phyloP scores from a whole-genome alignment of 2,888 invertebrate genomes.

The Eurois occulta region DNA sequence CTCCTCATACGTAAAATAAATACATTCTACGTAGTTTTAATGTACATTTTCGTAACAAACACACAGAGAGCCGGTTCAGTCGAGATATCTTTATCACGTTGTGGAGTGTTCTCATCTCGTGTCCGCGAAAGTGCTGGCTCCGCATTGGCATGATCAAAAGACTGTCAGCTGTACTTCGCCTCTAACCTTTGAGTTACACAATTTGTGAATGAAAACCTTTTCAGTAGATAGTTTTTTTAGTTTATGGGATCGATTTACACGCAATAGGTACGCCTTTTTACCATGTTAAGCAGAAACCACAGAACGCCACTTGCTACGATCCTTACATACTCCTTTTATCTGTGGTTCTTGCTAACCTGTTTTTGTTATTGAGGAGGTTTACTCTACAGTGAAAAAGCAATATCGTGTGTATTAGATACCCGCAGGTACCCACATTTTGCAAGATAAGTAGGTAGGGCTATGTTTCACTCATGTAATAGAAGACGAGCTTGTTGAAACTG shows the following conservation, averaged over 20 bases:
- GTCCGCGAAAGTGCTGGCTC: slow-evolving; percentile 49
- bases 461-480: background rate
- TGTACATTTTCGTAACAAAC: slow-evolving; percentile 16
- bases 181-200: slow-evolving; percentile 18
- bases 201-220: slow-evolving; percentile 21
- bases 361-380: background rate
- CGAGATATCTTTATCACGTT: slow-evolving; percentile 52
- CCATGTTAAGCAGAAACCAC: no score
- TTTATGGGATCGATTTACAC: background rate
- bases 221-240: background rate
- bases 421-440: background rate
- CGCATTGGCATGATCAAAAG: slow-evolving; percentile 67
- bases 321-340: no score
- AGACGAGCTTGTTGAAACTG: background rate
- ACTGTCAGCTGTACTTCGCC: slow-evolving; percentile 28
- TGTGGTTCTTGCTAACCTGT: no score
- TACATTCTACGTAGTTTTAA: slow-evolving; percentile 15
- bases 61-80: slow-evolving; percentile 21
- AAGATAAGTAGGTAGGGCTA: background rate
- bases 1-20: slow-evolving; percentile 25
- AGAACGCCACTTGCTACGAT: no score
- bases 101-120: slow-evolving; percentile 54
- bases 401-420: no score
- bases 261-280: background rate
- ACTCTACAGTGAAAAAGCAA: background rate